Evolutionary conservation across 2,113 vertebrate species (phyloP).

Genomic region (Elephantulus edwardii): DNA sequence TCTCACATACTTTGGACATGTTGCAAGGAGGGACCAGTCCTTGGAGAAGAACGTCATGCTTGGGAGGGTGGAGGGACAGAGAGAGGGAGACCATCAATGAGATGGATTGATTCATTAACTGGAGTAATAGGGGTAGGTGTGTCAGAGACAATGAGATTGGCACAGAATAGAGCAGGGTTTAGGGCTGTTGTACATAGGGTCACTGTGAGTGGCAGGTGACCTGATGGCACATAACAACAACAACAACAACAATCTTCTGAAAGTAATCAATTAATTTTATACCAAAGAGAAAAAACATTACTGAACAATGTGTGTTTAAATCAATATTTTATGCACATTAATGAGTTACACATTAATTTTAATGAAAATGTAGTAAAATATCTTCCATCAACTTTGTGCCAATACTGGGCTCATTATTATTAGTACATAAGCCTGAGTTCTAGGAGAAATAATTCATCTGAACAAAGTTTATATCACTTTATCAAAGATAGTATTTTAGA

Average conservation of each 20-base stretch:
- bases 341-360: not conserved
- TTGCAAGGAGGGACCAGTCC: too few species aligned
- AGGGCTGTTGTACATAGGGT: too few species aligned
- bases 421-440: not conserved
- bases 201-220: too few species aligned
- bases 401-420: not conserved
- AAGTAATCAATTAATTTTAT: not conserved
- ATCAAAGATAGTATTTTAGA: not conserved
- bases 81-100: too few species aligned
- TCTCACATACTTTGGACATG: too few species aligned
- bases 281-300: not conserved
- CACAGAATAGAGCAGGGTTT: too few species aligned
- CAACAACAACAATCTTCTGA: not conserved
- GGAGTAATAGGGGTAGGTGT: too few species aligned
- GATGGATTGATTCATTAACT: too few species aligned
- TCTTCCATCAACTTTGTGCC: not conserved
- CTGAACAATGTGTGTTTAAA: not conserved
- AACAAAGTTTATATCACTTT: not conserved
- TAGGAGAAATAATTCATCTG: not conserved
- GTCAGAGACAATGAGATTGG: too few species aligned
- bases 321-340: not conserved
- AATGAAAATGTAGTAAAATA: constrained; percentile 6
- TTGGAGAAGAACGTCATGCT: too few species aligned
- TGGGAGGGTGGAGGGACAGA: too few species aligned
- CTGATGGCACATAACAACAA: too few species aligned